Conservation (phyloP, 2,888 invertebrate genomes). For the Rhagonycha fulva region DNA sequence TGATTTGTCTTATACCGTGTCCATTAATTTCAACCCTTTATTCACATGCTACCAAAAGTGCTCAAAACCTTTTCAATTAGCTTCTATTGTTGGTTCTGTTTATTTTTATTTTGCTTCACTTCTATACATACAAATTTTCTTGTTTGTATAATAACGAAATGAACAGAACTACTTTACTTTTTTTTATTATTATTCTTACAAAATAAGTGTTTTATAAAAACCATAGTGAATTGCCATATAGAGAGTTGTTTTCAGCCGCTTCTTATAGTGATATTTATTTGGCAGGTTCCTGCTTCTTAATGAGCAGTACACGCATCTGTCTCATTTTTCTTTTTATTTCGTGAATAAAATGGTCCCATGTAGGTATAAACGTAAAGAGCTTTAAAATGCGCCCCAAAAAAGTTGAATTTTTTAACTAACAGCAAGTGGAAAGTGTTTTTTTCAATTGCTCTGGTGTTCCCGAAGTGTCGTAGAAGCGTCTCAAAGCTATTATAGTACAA, state of each 20-base stretch:
- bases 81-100: constrained; percentile 28
- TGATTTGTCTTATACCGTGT: constrained; percentile 47
- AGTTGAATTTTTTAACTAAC: constrained; percentile 26
- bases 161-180: constrained; percentile 23
- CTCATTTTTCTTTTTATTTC: constrained; percentile 9
- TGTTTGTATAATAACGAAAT: background rate
- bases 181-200: constrained; percentile 30
- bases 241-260: constrained; percentile 28
- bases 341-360: background rate
- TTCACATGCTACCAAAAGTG: constrained; percentile 35
- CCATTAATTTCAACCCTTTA: constrained; percentile 35
- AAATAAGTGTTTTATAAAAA: constrained; percentile 23
- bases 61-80: constrained; percentile 32
- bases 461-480: constrained; percentile 33
- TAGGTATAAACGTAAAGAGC: constrained; percentile 29
- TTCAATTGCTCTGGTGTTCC: constrained; percentile 34
- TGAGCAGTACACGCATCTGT: constrained; percentile 49
- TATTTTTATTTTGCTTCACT: background rate
- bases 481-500: constrained; percentile 24
- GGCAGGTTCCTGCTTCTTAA: constrained; percentile 44
- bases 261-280: constrained; percentile 30
- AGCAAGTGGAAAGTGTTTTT: constrained; percentile 28
- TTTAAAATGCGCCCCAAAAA: constrained; percentile 13
- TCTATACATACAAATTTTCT: background rate
- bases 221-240: constrained; percentile 28